Percentiles rank a stretch among this genome's conserved stretches.
phyloP scores from a whole-genome alignment of 2,888 invertebrate genomes.

The Hypolimnas misippus region DNA sequence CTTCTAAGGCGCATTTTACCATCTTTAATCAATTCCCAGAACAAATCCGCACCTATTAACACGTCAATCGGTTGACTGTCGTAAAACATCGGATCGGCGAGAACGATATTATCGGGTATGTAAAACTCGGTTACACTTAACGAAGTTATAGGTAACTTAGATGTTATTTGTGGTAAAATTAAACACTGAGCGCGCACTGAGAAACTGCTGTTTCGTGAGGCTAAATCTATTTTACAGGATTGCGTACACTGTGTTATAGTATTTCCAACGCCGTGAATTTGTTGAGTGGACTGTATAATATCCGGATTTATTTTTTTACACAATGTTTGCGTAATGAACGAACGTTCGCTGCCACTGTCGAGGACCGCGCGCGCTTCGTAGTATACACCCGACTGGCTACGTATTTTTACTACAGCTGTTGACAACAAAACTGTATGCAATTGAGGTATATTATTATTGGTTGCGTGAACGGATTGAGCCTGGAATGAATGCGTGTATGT shows the following conservation, averaged over 20 bases:
- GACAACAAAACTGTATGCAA: constrained; percentile 33
- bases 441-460: background rate
- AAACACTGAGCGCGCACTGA: too few relatives aligned
- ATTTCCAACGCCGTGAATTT: constrained; percentile 38
- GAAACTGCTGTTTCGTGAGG: constrained; percentile 30
- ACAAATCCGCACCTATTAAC: constrained; percentile 44
- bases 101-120: background rate
- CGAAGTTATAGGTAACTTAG: too few relatives aligned
- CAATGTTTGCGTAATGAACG: constrained; percentile 39
- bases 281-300: constrained; percentile 44
- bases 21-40: constrained; percentile 40
- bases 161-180: too few relatives aligned
- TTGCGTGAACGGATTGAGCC: background rate
- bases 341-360: constrained; percentile 43
- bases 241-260: constrained; percentile 36
- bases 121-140: background rate
- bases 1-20: too few relatives aligned
- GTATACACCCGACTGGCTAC: constrained; percentile 3
- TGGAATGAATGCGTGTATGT: constrained; percentile 1
- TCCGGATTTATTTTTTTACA: constrained; percentile 35
- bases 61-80: constrained; percentile 29
- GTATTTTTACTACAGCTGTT: constrained; percentile 38
- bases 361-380: constrained; percentile 34
- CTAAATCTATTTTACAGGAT: constrained; percentile 37
- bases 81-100: background rate